These are phyloP conservation scores for Neomorphus geoffroyi DNA, from an alignment of 2,797 vertebrate species.

Conservation along the genomic window DNA sequence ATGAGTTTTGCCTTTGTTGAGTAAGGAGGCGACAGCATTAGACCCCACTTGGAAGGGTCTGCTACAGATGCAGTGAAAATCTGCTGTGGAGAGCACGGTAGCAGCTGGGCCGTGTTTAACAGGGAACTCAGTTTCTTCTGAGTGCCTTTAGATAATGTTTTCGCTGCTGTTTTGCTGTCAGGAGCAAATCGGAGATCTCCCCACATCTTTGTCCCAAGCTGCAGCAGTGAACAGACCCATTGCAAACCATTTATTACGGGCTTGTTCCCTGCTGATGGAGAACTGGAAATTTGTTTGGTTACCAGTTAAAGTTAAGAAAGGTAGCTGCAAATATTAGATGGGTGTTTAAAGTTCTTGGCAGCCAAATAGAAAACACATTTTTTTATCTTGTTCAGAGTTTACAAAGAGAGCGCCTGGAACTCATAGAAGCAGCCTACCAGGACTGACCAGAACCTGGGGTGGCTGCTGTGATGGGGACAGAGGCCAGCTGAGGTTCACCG, in stretches of 20 bases:
- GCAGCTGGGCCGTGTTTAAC: background rate
- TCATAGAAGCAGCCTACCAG: background rate
- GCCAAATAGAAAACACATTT: background rate
- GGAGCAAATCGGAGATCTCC: background rate
- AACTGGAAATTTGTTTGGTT: background rate
- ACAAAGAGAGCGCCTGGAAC: background rate
- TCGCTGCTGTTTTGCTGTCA: background rate
- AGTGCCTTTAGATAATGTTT: background rate
- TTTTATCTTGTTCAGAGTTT: background rate
- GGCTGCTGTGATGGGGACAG: background rate
- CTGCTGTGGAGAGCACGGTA: background rate
- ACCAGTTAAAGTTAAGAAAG: background rate
- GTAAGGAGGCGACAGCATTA: background rate
- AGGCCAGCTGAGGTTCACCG: background rate
- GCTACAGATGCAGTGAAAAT: background rate
- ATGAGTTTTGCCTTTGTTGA: background rate
- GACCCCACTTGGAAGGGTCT: background rate
- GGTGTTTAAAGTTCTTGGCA: background rate
- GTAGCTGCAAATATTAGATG: background rate
- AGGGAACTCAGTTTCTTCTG: background rate
- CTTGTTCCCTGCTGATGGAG: background rate
- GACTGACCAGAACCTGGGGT: background rate
- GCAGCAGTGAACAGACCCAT: rapidly evolving
- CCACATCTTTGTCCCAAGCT: rapidly evolving
- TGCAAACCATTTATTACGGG: background rate